Base-by-base conservation (phyloP, 1,140 invertebrate species). In the Caenorhabditis latens region DNA sequence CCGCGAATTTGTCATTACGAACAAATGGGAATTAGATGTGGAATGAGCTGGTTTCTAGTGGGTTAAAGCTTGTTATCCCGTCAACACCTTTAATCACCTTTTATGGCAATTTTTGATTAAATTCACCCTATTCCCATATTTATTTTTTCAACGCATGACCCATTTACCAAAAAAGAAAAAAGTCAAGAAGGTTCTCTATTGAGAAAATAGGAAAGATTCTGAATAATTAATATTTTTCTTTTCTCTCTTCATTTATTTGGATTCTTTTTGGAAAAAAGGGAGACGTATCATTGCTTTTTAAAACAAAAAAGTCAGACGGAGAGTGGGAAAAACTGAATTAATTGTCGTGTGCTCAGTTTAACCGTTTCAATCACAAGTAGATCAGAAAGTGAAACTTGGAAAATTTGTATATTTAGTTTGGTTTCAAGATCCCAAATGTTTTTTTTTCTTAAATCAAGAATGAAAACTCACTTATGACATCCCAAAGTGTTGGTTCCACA, bases 401-500 rank as follows among this genome's bases (percentile, higher is more conserved):
- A 84, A 21, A 43, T 40, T 11, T 58, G 11, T 40, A n/a, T 8
- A 2, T 61, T 32, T 24, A 1, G 42, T 53, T 13, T 19, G 16
- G n/a, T n/a, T n/a, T n/a, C n/a, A n/a, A n/a, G n/a, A n/a, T n/a
- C n/a, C n/a, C n/a, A n/a, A n/a, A n/a, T n/a, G n/a, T n/a, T n/a
- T n/a, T 24, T 11, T 48, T 55, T 55, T 57, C 16, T 58, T 24
- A 9, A 61, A 55, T 83, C 24, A 6, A 83, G 6, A 83, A 57
- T 0, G 4, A 58, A 50, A 11, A 75, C 53, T 83, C 61, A 87
- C 86, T 83, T 89, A 85, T 84, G 87, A 61, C 88, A 88, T 32
- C 87, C 87, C 9, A 88, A 21, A 5, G 63, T 55, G 48, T 84
- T 58, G 21, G 86, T 48, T 57, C 88, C 88, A 61, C 88, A 89